phyloP scores from a whole-genome alignment of 2,797 vertebrate species.

The Sebastes taczanowskii region DNA sequence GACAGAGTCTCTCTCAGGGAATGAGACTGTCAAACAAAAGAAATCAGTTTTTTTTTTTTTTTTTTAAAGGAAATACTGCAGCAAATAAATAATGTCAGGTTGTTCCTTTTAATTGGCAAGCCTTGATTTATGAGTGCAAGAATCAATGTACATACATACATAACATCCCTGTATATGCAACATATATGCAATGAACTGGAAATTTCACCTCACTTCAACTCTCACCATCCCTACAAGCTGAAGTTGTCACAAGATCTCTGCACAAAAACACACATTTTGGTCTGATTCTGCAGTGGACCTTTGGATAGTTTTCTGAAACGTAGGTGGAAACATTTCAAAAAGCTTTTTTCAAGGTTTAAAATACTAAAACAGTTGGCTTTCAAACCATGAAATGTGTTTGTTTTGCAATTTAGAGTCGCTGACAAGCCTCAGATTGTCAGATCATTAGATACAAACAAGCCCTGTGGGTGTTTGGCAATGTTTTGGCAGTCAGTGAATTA shows the following conservation, averaged over 20 bases:
- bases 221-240: neutral
- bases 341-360: neutral
- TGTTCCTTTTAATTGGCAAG: neutral
- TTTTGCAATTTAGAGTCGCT: neutral
- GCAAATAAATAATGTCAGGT: neutral
- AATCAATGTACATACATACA: neutral
- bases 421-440: slow-evolving; percentile 3
- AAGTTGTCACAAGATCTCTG: neutral
- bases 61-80: neutral
- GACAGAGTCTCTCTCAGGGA: neutral
- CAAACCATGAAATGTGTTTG: neutral
- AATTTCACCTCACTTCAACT: neutral
- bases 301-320: neutral
- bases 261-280: neutral
- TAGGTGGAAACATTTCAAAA: neutral
- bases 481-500: slow-evolving; percentile 35
- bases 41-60: neutral
- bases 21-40: neutral
- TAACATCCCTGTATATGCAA: neutral
- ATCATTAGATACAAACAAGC: slow-evolving; percentile 30
- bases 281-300: neutral
- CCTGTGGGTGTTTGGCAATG: slow-evolving; percentile 1
- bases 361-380: neutral
- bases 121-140: neutral
- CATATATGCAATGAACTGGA: neutral